phyloP scores from a whole-genome alignment of 2,113 vertebrate genomes.

The Saccopteryx leptura region DNA sequence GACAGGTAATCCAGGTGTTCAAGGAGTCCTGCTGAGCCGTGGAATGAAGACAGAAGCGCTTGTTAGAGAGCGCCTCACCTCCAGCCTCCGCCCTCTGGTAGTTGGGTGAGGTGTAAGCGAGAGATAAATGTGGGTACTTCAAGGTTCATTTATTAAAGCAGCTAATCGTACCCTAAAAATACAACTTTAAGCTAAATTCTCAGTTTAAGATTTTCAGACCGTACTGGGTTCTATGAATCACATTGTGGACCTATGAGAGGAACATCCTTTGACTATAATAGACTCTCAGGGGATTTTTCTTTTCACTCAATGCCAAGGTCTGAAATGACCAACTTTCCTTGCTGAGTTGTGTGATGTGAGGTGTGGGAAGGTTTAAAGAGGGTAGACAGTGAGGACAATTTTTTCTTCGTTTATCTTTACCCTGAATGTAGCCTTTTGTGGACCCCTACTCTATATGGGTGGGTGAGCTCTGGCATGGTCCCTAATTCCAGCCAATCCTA shows the following conservation, averaged over 20 bases:
- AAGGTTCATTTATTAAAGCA: slow-evolving; percentile 26
- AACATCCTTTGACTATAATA: background rate
- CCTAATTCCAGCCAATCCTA: background rate
- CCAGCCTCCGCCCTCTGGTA: background rate
- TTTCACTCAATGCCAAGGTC: background rate
- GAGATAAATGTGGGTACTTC: slow-evolving; percentile 17
- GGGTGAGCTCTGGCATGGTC: background rate
- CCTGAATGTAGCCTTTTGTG: background rate
- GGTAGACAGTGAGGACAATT: background rate
- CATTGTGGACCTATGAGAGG: background rate
- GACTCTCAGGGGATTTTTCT: background rate
- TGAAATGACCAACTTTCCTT: slow-evolving; percentile 34
- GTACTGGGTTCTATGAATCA: background rate
- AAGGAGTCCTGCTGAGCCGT: background rate
- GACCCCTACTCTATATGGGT: background rate
- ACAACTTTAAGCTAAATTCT: background rate
- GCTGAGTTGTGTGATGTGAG: background rate
- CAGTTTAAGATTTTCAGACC: background rate
- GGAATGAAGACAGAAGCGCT: background rate
- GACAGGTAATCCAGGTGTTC: background rate
- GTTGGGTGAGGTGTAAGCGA: background rate
- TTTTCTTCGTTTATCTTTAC: background rate
- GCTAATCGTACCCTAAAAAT: slow-evolving; percentile 21
- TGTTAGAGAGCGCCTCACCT: background rate
- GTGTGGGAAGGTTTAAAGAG: background rate